phyloP scores from a whole-genome alignment of 2,888 invertebrate species.

The Pollenia labialis region DNA sequence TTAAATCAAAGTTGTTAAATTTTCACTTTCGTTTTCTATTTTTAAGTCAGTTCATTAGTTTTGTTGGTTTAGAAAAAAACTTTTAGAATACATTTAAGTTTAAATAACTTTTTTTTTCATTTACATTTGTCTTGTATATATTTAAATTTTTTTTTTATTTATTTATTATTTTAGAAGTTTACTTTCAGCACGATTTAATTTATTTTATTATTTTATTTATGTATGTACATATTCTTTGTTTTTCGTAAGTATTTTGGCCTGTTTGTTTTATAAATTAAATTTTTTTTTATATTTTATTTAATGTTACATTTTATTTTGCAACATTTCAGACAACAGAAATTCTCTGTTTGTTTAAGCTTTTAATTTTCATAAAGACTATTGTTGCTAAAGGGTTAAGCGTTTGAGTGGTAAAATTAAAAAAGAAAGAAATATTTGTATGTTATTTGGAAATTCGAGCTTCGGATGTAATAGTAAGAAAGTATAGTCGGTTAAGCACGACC shows the following conservation, averaged over 20 bases:
- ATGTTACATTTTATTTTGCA: neutral
- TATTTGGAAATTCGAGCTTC: too few species aligned
- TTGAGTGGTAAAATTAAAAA: neutral
- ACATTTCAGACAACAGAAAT: neutral
- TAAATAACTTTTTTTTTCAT: too few species aligned
- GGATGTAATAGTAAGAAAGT: too few species aligned
- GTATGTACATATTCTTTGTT: neutral
- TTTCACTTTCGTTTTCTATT: neutral
- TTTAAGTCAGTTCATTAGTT: neutral
- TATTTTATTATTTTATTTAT: neutral
- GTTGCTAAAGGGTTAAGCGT: neutral
- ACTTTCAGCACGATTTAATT: neutral
- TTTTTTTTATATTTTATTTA: slow-evolving; percentile 6
- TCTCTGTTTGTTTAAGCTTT: neutral
- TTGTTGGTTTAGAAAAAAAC: neutral
- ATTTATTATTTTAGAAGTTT: too few species aligned
- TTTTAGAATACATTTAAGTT: neutral
- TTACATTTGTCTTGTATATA: too few species aligned
- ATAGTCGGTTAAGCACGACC: too few species aligned
- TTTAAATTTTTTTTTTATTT: too few species aligned
- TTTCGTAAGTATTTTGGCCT: neutral
- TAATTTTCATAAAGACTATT: neutral
- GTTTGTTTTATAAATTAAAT: neutral
- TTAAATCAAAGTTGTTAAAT: neutral
- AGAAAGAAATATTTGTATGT: too few species aligned